Evolutionary conservation across 2,888 invertebrate species (phyloP).

Genomic region (Deilephila porcellus): DNA sequence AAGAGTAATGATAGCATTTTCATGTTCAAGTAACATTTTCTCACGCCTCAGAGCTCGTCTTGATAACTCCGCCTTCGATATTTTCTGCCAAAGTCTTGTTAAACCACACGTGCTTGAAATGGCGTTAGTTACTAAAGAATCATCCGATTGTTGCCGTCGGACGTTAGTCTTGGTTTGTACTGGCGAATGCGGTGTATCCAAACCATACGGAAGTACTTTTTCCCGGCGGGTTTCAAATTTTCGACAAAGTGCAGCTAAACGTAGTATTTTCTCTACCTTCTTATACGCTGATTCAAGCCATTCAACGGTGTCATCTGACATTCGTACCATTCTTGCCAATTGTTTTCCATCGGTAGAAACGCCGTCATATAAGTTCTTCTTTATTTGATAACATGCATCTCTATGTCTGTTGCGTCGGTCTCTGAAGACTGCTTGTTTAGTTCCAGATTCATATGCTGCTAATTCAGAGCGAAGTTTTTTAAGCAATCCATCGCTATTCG

Average conservation of each 20-base stretch:
- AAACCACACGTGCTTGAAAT: conserved; percentile 66
- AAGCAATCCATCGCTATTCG: conserved; percentile 67
- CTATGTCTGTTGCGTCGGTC: conserved; percentile 73
- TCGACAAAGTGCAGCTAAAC: conserved; percentile 80
- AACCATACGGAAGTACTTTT: conserved; percentile 75
- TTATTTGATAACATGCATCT: conserved; percentile 65
- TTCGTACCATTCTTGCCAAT: conserved; percentile 62
- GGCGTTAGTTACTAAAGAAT: conserved; percentile 65
- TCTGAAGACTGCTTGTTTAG: conserved; percentile 74
- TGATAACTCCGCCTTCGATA: conserved; percentile 71
- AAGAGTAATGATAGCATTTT: conserved; percentile 61
- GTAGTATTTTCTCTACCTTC: conserved; percentile 81
- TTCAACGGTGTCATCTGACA: conserved; percentile 69
- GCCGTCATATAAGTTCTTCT: conserved; percentile 60
- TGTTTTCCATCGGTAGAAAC: conserved; percentile 61
- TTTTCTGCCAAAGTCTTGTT: conserved; percentile 73
- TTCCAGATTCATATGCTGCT: conserved; percentile 74
- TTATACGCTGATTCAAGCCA: conserved; percentile 68
- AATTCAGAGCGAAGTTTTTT: conserved; percentile 68
- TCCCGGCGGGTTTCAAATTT: conserved; percentile 84
- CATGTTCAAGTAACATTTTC: conserved; percentile 65
- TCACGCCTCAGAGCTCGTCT: conserved; percentile 69
- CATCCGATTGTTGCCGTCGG: conserved; percentile 60
- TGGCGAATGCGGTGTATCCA: conserved; percentile 56
- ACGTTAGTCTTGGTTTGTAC: conserved; percentile 52